Evolutionary conservation across 2,113 vertebrate species (phyloP).

Genomic region (Megaleporinus macrocephalus): DNA sequence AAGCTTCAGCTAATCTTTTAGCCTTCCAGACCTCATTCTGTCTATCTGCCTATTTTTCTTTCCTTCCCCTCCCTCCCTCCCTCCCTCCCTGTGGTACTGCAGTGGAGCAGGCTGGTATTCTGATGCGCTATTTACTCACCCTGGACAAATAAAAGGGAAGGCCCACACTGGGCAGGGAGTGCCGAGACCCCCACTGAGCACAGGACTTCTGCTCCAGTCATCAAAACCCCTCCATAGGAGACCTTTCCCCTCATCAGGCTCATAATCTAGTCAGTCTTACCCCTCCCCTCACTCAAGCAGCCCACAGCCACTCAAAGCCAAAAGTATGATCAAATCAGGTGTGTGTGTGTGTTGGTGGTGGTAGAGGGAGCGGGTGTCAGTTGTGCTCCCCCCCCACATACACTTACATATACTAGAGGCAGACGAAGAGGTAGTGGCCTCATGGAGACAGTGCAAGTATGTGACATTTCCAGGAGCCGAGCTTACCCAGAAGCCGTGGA

Average conservation of each 20-base stretch:
- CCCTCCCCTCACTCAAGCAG: slow-evolving; percentile 46
- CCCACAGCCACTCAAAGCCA: slow-evolving; percentile 23
- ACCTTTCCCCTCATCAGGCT: slow-evolving; percentile 55
- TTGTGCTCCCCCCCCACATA: slow-evolving; percentile 24
- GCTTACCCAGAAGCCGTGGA: slow-evolving; percentile 59
- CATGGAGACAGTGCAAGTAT: slow-evolving; percentile 69
- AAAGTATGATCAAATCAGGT: slow-evolving; percentile 13
- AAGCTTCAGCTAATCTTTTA: slow-evolving; percentile 67
- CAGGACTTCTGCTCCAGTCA: slow-evolving; percentile 73
- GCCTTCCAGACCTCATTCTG: slow-evolving; percentile 26
- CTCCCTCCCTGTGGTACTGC: slow-evolving; percentile 43
- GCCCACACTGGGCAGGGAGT: slow-evolving; percentile 57
- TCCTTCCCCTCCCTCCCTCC: slow-evolving; percentile 25
- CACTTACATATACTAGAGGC: neutral
- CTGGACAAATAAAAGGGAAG: slow-evolving; percentile 63
- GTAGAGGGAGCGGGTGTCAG: neutral
- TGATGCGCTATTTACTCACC: slow-evolving; percentile 62
- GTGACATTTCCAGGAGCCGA: slow-evolving; percentile 73
- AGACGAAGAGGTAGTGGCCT: slow-evolving; percentile 54
- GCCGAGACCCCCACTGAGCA: slow-evolving; percentile 63
- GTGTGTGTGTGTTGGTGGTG: neutral
- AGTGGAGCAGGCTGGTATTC: slow-evolving; percentile 69
- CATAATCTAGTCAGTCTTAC: slow-evolving; percentile 24
- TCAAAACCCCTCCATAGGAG: slow-evolving; percentile 32
- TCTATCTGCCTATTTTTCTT: neutral